Conservation (phyloP, 2,888 invertebrate genomes). For the Pogonocherus hispidulus region DNA sequence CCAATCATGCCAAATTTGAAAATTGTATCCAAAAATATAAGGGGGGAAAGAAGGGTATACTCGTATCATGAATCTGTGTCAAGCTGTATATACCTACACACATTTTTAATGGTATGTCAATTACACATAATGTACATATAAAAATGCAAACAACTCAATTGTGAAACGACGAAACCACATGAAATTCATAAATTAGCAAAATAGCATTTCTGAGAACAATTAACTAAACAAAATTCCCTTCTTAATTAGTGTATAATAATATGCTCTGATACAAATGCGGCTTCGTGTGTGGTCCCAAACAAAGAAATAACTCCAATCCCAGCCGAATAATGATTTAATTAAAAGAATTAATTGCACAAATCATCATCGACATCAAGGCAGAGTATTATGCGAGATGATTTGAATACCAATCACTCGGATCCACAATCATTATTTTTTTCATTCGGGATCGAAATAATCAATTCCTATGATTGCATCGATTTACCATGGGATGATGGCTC, state of each 20-base stretch:
- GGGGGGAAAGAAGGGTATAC: no score
- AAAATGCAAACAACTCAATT: no score
- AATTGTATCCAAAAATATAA: no score
- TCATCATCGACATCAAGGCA: conserved; percentile 9
- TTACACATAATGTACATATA: no score
- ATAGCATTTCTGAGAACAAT: neutral
- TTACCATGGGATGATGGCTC: conserved; percentile 41
- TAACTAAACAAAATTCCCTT: neutral
- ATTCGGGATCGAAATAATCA: conserved; percentile 36
- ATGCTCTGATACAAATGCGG: no score
- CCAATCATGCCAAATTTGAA: no score
- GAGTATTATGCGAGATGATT: conserved; percentile 2
- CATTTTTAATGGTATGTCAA: no score
- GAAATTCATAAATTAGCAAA: neutral
- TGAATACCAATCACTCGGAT: conserved; percentile 3
- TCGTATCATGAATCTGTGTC: no score
- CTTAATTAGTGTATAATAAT: neutral
- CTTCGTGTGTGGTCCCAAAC: conserved; percentile 5
- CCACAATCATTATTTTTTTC: conserved; percentile 3
- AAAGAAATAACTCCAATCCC: neutral
- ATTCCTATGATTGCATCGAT: conserved; percentile 46
- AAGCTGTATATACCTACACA: no score
- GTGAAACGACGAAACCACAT: neutral
- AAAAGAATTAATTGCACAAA: conserved; percentile 7
- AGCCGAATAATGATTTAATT: neutral